These are phyloP conservation scores for Podarcis raffonei DNA, from an alignment of 2,113 vertebrate species.

Conservation along the genomic window DNA sequence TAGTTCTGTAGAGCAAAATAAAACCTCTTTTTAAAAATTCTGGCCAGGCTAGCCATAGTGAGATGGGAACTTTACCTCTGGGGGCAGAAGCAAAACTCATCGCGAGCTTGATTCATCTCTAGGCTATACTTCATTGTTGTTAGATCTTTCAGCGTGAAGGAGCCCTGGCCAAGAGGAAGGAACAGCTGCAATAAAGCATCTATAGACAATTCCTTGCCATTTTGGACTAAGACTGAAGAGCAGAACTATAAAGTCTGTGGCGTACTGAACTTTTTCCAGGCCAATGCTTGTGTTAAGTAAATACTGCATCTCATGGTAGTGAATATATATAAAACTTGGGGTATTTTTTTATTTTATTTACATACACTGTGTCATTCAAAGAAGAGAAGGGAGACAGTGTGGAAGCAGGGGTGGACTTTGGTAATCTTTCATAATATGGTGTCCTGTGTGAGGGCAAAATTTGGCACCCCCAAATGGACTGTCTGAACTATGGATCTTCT, in stretches of 20 bases:
- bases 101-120: not conserved
- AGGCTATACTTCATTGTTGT: not conserved
- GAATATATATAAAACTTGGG: not conserved
- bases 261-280: not conserved
- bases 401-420: too few species aligned
- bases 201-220: not conserved
- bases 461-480: too few species aligned
- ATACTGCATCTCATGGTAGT: not conserved
- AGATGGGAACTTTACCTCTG: not conserved
- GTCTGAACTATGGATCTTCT: too few species aligned
- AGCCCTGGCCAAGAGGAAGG: conserved; percentile 1
- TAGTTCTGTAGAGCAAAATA: not conserved
- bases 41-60: not conserved
- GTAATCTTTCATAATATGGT: too few species aligned
- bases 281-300: not conserved
- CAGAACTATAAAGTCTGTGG: not conserved
- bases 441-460: too few species aligned
- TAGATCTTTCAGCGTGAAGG: not conserved
- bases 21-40: not conserved
- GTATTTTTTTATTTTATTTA: not conserved
- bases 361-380: not conserved
- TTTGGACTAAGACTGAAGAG: not conserved
- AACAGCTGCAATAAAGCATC: conserved; percentile 16
- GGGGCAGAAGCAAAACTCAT: conserved; percentile 7
- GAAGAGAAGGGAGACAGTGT: not conserved